phyloP scores from a whole-genome alignment of 1,140 invertebrate genomes.

The Nomia melanderi region DNA sequence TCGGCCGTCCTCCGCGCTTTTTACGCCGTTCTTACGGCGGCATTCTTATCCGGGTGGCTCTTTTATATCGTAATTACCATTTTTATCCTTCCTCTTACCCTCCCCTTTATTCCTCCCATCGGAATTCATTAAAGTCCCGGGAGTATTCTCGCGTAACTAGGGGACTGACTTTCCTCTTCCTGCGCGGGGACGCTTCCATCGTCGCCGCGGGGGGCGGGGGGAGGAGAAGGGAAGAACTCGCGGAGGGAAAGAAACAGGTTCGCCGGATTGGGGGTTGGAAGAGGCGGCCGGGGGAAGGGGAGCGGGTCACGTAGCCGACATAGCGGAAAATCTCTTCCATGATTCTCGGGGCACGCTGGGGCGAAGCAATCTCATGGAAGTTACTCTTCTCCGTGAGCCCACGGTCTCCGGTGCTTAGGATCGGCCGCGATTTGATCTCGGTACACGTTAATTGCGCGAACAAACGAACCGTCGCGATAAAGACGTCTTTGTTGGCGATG shows the following conservation, averaged over 20 bases:
- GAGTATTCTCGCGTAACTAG: constrained; percentile 71
- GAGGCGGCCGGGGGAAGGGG: not conserved
- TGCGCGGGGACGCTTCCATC: constrained; percentile 38
- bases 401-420: constrained; percentile 27
- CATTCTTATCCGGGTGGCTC: constrained; percentile 73
- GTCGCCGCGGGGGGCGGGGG: constrained; percentile 7
- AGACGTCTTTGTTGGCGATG: too few species aligned
- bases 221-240: constrained; percentile 60
- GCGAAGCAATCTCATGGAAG: constrained; percentile 57
- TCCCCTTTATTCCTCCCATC: constrained; percentile 66
- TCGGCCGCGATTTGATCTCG: constrained; percentile 46
- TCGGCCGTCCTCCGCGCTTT: constrained; percentile 6
- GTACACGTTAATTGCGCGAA: constrained; percentile 51
- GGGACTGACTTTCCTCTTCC: constrained; percentile 69
- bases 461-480: not conserved
- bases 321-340: constrained; percentile 46
- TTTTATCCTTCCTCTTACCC: constrained; percentile 73
- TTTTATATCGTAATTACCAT: constrained; percentile 80
- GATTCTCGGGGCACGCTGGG: constrained; percentile 29
- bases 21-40: constrained; percentile 50
- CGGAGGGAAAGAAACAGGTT: constrained; percentile 1
- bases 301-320: constrained; percentile 48
- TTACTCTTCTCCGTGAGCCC: constrained; percentile 38
- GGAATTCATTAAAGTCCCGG: constrained; percentile 78
- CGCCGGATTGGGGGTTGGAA: not conserved